A percentile compares a stretch with the other conserved stretches of the same genome.
These are phyloP conservation scores for Megastigmus dorsalis DNA, from an alignment of 2,888 invertebrate genomes.

Conservation along the genomic window DNA sequence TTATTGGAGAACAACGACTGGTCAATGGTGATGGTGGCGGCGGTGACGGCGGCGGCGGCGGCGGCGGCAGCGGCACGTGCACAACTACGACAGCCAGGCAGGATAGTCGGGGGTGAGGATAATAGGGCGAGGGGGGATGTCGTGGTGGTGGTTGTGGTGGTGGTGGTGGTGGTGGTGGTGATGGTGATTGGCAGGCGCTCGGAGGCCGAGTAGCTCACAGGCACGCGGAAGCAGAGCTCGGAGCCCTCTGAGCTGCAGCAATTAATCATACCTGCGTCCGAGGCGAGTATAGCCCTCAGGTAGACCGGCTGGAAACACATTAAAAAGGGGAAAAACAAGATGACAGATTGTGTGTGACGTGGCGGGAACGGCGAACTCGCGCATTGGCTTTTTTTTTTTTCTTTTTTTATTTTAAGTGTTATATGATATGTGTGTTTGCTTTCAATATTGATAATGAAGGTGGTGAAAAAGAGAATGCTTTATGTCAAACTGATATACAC, in stretches of 20 bases:
- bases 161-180: not conserved
- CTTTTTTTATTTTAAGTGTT: too few relatives aligned
- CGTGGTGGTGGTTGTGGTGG: not conserved
- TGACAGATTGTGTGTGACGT: not conserved
- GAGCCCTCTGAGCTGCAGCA: conserved; percentile 76
- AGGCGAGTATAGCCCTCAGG: conserved; percentile 82
- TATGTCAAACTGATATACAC: too few relatives aligned
- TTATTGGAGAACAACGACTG: conserved; percentile 67
- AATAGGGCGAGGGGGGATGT: too few relatives aligned
- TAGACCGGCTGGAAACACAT: conserved; percentile 84
- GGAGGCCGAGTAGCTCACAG: conserved; percentile 63
- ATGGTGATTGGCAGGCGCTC: conserved; percentile 23
- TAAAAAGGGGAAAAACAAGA: conserved; percentile 50
- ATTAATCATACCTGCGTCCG: conserved; percentile 85
- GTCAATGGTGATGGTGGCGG: conserved; percentile 52
- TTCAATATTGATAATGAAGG: not conserved
- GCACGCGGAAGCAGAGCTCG: conserved; percentile 72
- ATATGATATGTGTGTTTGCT: too few relatives aligned
- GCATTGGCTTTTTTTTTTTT: not conserved
- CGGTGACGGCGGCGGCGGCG: not conserved
- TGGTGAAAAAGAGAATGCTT: conserved; percentile 1
- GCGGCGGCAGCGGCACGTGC: conserved; percentile 1
- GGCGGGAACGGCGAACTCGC: not conserved
- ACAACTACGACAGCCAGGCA: conserved; percentile 71
- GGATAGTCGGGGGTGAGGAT: conserved; percentile 67